Evolutionary conservation across 1,140 invertebrate genomes (phyloP).

Genomic region (Saccostrea echinata): DNA sequence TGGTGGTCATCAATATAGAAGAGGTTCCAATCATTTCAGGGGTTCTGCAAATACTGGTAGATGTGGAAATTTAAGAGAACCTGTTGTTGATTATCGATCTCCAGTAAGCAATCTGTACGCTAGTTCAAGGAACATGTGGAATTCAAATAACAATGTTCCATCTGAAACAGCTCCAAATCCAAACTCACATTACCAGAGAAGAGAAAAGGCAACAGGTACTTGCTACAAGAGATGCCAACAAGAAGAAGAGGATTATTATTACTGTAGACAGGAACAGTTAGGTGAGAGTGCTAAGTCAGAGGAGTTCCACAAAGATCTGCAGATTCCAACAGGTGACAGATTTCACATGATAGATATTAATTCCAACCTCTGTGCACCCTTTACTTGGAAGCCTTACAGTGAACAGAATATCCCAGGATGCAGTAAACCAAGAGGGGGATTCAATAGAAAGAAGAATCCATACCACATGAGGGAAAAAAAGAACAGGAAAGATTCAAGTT

Average conservation of each 20-base stretch:
- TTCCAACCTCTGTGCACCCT: neutral
- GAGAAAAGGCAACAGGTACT: neutral
- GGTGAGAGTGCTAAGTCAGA: neutral
- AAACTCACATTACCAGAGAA: neutral
- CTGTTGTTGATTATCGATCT: neutral
- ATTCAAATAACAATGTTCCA: neutral
- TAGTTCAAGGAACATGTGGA: neutral
- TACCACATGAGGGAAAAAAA: neutral
- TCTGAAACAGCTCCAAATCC: conserved; percentile 20
- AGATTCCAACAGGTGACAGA: neutral
- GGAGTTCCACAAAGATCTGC: neutral
- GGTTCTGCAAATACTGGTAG: neutral
- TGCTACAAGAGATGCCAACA: neutral
- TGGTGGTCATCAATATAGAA: neutral
- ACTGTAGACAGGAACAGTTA: neutral
- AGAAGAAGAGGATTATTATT: conserved; percentile 1
- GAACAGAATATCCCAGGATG: neutral
- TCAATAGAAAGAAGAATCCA: neutral
- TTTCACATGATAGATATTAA: conserved; percentile 3
- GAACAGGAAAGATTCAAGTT: neutral
- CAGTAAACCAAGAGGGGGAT: neutral
- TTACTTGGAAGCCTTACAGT: conserved; percentile 19
- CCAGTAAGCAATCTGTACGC: conserved; percentile 2
- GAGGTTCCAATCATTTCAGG: neutral
- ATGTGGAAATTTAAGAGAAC: neutral